Percentiles rank a stretch among this genome's conserved stretches.
These are phyloP conservation scores for Amazona vittata DNA, from an alignment of 2,113 vertebrate species.

Conservation along the genomic window DNA sequence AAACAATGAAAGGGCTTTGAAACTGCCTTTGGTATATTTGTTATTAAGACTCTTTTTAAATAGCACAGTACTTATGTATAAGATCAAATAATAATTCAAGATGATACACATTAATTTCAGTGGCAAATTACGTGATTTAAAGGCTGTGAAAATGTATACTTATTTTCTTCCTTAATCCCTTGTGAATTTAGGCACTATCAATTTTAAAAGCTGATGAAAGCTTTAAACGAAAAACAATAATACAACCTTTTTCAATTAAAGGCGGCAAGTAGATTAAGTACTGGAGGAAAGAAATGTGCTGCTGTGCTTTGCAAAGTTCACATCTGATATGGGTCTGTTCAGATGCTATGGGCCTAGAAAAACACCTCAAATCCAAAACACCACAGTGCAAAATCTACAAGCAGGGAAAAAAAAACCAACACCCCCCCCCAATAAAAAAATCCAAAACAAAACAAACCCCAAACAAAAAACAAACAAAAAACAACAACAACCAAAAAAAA, in stretches of 20 bases:
- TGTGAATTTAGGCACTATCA: slow-evolving; percentile 36
- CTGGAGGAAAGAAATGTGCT: slow-evolving; percentile 7
- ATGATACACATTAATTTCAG: slow-evolving; percentile 56
- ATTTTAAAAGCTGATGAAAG: slow-evolving; percentile 53
- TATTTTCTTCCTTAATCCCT: slow-evolving; percentile 54
- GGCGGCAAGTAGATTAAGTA: slow-evolving; percentile 22
- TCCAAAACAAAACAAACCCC: not conserved
- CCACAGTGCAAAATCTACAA: not conserved
- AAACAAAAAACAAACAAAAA: not conserved
- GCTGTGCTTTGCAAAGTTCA: not conserved
- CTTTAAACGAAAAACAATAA: slow-evolving; percentile 58
- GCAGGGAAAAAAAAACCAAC: not conserved
- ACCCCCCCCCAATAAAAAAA: too few species aligned
- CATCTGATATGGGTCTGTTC: not conserved
- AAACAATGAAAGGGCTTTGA: slow-evolving; percentile 30
- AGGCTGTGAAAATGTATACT: slow-evolving; percentile 40
- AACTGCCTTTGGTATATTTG: slow-evolving; percentile 59
- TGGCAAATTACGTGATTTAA: slow-evolving; percentile 57
- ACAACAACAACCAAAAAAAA: not conserved
- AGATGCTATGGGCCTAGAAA: not conserved
- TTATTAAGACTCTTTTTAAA: slow-evolving; percentile 63
- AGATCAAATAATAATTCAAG: slow-evolving; percentile 68
- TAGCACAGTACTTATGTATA: slow-evolving; percentile 41
- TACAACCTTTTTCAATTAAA: slow-evolving; percentile 60
- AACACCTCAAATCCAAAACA: not conserved